A percentile compares a stretch with the other conserved stretches of the same genome.
phyloP scores from a whole-genome alignment of 2,797 vertebrate species.

The Coregonus suidteri region DNA sequence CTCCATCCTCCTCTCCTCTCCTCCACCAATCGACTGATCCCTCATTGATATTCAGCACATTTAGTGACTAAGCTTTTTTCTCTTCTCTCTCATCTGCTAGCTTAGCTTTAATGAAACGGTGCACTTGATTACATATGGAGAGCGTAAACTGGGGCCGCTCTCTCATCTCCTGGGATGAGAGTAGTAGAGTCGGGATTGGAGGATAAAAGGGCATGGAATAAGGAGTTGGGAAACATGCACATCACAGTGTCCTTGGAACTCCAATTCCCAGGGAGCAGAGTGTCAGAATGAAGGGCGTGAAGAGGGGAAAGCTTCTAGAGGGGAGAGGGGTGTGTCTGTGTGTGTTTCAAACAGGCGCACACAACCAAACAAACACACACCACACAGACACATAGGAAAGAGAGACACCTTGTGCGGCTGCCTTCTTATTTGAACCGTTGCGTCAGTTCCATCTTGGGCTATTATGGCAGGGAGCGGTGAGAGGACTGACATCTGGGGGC shows the following conservation, averaged over 20 bases:
- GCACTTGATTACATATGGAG: conserved; percentile 59
- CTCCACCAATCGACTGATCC: conserved; percentile 16
- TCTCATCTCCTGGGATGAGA: conserved; percentile 53
- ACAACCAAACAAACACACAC: background rate
- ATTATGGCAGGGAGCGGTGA: conserved; percentile 35
- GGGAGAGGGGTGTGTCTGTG: background rate
- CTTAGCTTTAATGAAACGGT: conserved; percentile 61
- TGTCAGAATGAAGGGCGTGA: conserved; percentile 57
- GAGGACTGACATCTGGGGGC: conserved; percentile 31
- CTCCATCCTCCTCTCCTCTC: background rate
- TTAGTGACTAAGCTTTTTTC: conserved; percentile 51
- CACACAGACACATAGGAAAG: conserved; percentile 8
- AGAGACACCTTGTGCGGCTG: background rate
- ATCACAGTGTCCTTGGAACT: conserved; percentile 64
- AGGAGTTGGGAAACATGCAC: conserved; percentile 18
- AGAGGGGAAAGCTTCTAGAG: conserved; percentile 30
- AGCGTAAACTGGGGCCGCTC: conserved; percentile 52
- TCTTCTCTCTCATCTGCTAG: conserved; percentile 36
- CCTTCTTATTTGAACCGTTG: conserved; percentile 12
- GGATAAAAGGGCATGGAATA: conserved; percentile 49
- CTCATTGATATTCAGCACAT: conserved; percentile 59
- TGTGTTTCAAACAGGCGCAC: conserved; percentile 1
- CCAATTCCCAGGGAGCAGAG: conserved; percentile 62
- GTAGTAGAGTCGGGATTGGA: conserved; percentile 56
- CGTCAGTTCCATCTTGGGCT: conserved; percentile 44